Base-by-base conservation (phyloP, 2,113 vertebrate species). In the Capreolus pygargus region DNA sequence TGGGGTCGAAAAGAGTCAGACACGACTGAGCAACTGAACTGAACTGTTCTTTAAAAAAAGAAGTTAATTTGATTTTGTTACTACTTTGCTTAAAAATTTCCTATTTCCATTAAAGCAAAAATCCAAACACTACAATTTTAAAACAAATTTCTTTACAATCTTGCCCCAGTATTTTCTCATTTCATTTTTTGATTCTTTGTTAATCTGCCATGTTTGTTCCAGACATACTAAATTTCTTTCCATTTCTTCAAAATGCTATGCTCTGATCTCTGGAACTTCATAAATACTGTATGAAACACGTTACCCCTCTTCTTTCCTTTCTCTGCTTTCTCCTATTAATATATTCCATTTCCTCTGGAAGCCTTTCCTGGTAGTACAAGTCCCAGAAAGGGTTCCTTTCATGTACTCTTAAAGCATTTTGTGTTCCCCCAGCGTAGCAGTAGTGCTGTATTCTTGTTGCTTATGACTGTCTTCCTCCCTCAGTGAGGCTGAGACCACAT, bases 131-230 rank as follows among this genome's bases (percentile, higher is more conserved):
- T 58, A 57, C 30, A 76, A 33, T 64, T 86, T 67, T 23, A 45
- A 84, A 88, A 92, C 5, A 89, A 33, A 70, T 95, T 95, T 70
- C 39, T 70, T 70, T 83, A 92, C 50, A 50, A 85, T 79, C 23
- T 89, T 97, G 33, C 23, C 30, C 39, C 79, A 30, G 4, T 52
- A 30, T 67, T 76, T 67, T 64, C n/a, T 89, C 7, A 0, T 79
- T 89, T 87, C 47, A 64, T 76, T 94, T 95, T 58, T 93, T 90
- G 30, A 74, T 86, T 91, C 17, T 97, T 91, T 6, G 3, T 89
- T 67, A 83, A 93, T 89, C 23, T 91, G 74, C 30, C 74, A n/a
- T 74, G 19, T 81, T 86, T 86, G 43, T 91, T 86, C 52, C 21
- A 52, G 45, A 91, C 16, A 61, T 57, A 76, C 30, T 33, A n/a